Evolutionary conservation across 2,888 invertebrate genomes (phyloP), one percentile per base, ranked within the genome.

Genomic region (Fragum whitleyi): DNA sequence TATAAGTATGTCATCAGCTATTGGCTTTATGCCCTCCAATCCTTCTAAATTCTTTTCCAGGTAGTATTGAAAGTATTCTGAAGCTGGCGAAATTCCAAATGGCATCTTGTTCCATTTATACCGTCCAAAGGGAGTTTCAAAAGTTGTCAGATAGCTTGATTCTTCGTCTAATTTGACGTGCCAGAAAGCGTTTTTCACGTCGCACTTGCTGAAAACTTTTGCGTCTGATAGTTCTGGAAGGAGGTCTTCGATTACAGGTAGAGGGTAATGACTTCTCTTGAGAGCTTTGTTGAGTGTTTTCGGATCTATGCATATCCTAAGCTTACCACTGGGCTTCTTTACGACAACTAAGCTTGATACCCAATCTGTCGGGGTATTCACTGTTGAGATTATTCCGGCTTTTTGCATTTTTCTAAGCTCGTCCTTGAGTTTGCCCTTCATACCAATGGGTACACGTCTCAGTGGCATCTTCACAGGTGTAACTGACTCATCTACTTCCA

Each of bases 401-500:
- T 36, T 36, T 36, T 62, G 36, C 39, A 81, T 28, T n/a, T 65
- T n/a, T n/a, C 71, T 9, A 9, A 86, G 55, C 42, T 86, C 83
- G 14, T 36, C 21, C 65, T 79, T 79, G 14, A 85, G 39, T 42
- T 77, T 68, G 23, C 32, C 39, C 19, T 76, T 77, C 3, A 79
- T 2, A 6, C 70, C 69, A 29, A 81, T 55, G 1, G 83, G 81
- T 5, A 83, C 73, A 53, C 74, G 67, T 53, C 83, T 68, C 7
- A 71, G 59, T 36, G 81, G 79, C 39, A 73, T 26, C 61, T 74
- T 75, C 26, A 79, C 83, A 19, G 81, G 83, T 5, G 6, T 68
- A 3, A 81, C 77, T 19, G 21, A 55, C 14, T 70, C 28, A 47
- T 79, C 76, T 51, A 81, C 28, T 53, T 82, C 74, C 42, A 86